Conservation (phyloP, 1,140 invertebrate species). For the Lepidurus arcticus region DNA sequence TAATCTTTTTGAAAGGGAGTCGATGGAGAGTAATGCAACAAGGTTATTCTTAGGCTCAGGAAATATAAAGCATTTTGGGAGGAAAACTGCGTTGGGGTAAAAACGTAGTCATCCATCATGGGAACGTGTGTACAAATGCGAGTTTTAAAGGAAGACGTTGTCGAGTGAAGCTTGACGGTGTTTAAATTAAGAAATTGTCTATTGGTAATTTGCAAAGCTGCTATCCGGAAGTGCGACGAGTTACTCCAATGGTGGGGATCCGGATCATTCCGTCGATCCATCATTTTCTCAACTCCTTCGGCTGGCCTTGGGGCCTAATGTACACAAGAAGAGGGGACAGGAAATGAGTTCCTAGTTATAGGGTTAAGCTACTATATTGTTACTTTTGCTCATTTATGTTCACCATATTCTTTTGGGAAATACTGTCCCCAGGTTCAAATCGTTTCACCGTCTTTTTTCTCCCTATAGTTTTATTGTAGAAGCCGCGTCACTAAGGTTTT, state of each 20-base stretch:
- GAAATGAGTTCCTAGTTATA: neutral
- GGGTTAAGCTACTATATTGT: neutral
- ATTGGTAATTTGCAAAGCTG: neutral
- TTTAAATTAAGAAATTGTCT: constrained; percentile 11
- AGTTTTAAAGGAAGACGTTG: neutral
- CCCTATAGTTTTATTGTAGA: neutral
- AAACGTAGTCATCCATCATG: too few species aligned
- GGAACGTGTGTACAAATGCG: too few species aligned
- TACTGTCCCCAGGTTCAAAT: neutral
- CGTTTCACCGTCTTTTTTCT: neutral
- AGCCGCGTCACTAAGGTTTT: neutral
- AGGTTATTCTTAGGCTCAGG: neutral
- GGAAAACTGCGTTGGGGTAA: too few species aligned
- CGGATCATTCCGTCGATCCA: neutral
- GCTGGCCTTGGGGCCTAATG: neutral
- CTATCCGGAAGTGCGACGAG: neutral
- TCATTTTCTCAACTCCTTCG: neutral
- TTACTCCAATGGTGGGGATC: neutral
- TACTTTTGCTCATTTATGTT: neutral
- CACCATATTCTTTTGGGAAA: neutral
- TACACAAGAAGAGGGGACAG: neutral
- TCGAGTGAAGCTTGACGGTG: neutral
- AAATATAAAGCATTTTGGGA: neutral
- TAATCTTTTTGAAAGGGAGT: too few species aligned
- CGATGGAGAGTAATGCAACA: neutral